Evolutionary conservation across 2,797 vertebrate genomes (phyloP).

Genomic region (Stomatorhinus walkeri): DNA sequence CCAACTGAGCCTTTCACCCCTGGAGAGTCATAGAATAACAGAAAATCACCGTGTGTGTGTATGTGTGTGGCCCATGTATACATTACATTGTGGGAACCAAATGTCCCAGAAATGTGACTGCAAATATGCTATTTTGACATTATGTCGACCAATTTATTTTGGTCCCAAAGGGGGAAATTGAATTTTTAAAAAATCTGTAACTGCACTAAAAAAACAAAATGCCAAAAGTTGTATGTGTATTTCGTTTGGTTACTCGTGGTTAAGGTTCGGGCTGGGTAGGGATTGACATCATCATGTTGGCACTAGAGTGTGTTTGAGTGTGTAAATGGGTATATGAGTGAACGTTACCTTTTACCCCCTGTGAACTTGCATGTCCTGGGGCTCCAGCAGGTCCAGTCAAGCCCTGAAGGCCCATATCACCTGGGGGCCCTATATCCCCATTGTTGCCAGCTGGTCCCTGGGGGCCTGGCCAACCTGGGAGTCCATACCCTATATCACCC

Average conservation of each 20-base stretch:
- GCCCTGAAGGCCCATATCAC: background rate
- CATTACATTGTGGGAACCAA: background rate
- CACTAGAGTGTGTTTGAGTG: background rate
- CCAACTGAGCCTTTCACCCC: background rate
- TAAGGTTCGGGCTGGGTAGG: background rate
- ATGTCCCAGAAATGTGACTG: background rate
- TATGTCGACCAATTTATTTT: background rate
- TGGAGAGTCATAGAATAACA: background rate
- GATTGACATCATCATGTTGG: background rate
- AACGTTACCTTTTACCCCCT: background rate
- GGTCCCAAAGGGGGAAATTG: background rate
- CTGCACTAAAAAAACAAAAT: background rate
- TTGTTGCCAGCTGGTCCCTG: background rate
- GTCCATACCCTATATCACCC: background rate
- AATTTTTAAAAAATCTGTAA: background rate
- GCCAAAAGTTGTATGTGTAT: background rate
- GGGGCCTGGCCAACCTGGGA: background rate
- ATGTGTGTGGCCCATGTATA: background rate
- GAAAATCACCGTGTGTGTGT: background rate
- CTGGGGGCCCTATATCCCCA: background rate
- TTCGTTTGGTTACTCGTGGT: background rate
- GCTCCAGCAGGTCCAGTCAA: background rate
- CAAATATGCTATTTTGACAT: background rate
- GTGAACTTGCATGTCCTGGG: background rate
- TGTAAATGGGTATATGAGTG: background rate